A percentile compares a stretch with the other conserved stretches of the same genome.
These are phyloP conservation scores for Meloidogyne floridensis DNA, from an alignment of 1,140 invertebrate species.

Conservation along the genomic window DNA sequence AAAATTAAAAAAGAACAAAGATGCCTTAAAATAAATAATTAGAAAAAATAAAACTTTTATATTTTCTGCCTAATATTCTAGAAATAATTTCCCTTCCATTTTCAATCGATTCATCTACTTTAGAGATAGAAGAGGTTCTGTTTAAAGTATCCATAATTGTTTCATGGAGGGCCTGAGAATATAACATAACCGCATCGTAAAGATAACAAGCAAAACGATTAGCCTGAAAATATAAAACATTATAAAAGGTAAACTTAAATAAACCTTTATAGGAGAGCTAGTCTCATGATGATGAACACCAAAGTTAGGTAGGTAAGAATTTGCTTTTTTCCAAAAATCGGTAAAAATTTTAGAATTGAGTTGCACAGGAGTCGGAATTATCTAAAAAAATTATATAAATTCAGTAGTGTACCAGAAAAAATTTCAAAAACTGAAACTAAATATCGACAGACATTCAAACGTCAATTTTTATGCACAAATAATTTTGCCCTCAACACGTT, in stretches of 20 bases:
- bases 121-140: slow-evolving; percentile 67
- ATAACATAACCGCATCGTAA: slow-evolving; percentile 90
- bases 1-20: slow-evolving; percentile 32
- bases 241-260: background rate
- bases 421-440: no score
- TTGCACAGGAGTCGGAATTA: slow-evolving; percentile 63
- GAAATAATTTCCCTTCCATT: slow-evolving; percentile 77
- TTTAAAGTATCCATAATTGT: slow-evolving; percentile 73
- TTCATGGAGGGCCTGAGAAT: slow-evolving; percentile 80
- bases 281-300: slow-evolving; percentile 47
- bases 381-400: slow-evolving; percentile 24
- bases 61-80: slow-evolving; percentile 74
- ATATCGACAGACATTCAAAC: no score
- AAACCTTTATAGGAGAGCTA: slow-evolving; percentile 67
- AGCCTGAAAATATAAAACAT: slow-evolving; percentile 69
- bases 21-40: background rate
- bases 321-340: slow-evolving; percentile 58
- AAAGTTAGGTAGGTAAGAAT: slow-evolving; percentile 53
- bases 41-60: slow-evolving; percentile 69
- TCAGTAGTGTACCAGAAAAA: no score
- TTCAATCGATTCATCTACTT: slow-evolving; percentile 66
- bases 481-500: no score
- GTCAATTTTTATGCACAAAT: no score
- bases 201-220: slow-evolving; percentile 91
- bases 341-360: slow-evolving; percentile 44